Base-by-base conservation (phyloP, 1,140 invertebrate genomes). In the Amyelois transitella region DNA sequence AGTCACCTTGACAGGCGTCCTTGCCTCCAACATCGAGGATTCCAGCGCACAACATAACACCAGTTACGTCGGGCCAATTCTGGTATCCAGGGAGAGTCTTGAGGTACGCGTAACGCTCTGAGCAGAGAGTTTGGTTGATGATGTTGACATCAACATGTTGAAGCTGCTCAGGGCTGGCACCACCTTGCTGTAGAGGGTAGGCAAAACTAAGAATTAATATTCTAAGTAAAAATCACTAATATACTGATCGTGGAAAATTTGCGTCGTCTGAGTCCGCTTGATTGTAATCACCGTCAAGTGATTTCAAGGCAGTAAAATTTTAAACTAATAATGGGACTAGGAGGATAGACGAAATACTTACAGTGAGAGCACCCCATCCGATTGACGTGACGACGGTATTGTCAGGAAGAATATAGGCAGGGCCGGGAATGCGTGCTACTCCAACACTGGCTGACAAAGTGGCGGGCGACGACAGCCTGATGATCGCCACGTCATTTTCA, bases 1-100 rank as follows among this genome's bases (percentile, higher is more conserved):
- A 92, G 58, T 93, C 92, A 0, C 92, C 92, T 79, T 91, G 93
- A 64, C 93, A 94, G 5, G 92, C 92, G 69, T 91, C 58, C 7
- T 43, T 20, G 6, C 58, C 58, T 0, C 58, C 58, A 10, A 54
- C 49, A 20, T 60, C 48, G 3, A 60, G 19, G 3, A 60, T n/a
- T 6, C 58, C 58, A 38, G 52, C 52, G 18, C 58, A 60, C 24
- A 60, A 51, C 58, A 60, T 60, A 28, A 47, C 54, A 14, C 18
- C n/a, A 1, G 49, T 51, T 8, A 51, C 49, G 1, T n/a, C n/a
- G n/a, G n/a, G n/a, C n/a, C n/a, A n/a, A n/a, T n/a, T n/a, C n/a
- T n/a, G n/a, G n/a, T n/a, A n/a, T n/a, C n/a, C n/a, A n/a, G n/a
- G n/a, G n/a, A n/a, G n/a, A n/a, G n/a, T n/a, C n/a, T n/a, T n/a